These are phyloP conservation scores for Apostichopus parvimensis DNA, from an alignment of 35 echinoderm and acorn worm genomes.

Conservation along the genomic window DNA sequence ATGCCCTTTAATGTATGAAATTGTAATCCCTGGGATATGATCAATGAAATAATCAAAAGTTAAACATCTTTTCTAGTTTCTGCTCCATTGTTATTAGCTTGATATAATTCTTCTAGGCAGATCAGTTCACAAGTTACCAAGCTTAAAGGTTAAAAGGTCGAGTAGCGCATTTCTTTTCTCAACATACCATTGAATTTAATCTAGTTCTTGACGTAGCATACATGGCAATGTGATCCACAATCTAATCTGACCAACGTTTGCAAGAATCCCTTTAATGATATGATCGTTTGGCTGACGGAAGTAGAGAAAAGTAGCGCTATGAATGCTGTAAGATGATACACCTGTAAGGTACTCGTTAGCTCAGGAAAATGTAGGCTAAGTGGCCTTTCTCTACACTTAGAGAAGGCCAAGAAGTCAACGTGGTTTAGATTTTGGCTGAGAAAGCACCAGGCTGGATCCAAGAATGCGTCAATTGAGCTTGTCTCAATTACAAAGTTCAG, in stretches of 20 bases:
- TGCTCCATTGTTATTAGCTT: background rate
- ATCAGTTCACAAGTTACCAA: background rate
- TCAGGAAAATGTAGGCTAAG: constrained; percentile 38
- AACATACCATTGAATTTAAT: too few species aligned
- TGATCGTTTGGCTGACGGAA: background rate
- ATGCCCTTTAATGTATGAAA: background rate
- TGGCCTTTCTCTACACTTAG: constrained; percentile 18
- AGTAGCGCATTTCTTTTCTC: too few species aligned
- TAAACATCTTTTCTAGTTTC: background rate
- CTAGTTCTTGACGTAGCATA: too few species aligned
- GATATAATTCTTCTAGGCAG: background rate
- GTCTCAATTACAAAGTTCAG: constrained; percentile 8
- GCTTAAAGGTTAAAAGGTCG: background rate
- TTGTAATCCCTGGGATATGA: background rate
- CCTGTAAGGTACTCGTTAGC: background rate
- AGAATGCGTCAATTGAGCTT: background rate
- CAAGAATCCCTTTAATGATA: constrained; percentile 3
- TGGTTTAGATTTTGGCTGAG: background rate
- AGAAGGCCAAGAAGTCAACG: background rate
- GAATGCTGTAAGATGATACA: constrained; percentile 14
- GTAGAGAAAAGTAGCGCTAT: background rate
- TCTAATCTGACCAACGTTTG: constrained; percentile 1
- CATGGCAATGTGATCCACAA: too few species aligned
- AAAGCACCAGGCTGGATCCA: background rate
- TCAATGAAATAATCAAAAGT: too few species aligned